phyloP scores from a whole-genome alignment of 2,797 vertebrate genomes.

The Rhabdomys pumilio region DNA sequence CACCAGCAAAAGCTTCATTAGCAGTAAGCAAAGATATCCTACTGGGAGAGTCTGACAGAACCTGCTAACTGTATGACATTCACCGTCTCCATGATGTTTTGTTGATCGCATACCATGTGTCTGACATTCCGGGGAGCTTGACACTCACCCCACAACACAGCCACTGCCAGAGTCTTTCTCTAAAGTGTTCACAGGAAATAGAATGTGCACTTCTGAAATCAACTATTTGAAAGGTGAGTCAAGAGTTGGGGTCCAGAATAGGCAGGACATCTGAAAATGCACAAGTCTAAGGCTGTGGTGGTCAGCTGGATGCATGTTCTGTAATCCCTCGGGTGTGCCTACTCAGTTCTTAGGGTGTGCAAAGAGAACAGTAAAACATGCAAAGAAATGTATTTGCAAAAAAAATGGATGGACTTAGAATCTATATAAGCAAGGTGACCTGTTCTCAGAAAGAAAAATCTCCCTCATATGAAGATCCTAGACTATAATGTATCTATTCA shows the following conservation, averaged over 20 bases:
- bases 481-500: background rate
- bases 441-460: background rate
- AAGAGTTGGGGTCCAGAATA: background rate
- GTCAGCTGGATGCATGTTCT: accelerated
- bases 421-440: background rate
- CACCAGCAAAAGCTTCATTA: background rate
- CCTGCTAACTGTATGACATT: background rate
- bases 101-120: background rate
- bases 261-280: background rate
- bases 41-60: background rate
- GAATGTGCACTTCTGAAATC: background rate
- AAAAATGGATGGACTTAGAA: background rate
- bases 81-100: background rate
- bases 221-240: background rate
- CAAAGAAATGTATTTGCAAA: background rate
- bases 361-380: background rate
- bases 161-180: background rate
- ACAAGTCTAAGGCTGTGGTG: background rate
- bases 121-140: background rate
- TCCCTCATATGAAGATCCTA: background rate
- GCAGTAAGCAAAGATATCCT: background rate
- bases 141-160: background rate
- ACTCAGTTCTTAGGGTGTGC: background rate
- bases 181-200: background rate
- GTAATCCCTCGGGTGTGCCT: background rate